A percentile compares a stretch with the other conserved stretches of the same genome.
Evolutionary conservation across 2,113 vertebrate genomes (phyloP).

Genomic region (Polypterus bichir): DNA sequence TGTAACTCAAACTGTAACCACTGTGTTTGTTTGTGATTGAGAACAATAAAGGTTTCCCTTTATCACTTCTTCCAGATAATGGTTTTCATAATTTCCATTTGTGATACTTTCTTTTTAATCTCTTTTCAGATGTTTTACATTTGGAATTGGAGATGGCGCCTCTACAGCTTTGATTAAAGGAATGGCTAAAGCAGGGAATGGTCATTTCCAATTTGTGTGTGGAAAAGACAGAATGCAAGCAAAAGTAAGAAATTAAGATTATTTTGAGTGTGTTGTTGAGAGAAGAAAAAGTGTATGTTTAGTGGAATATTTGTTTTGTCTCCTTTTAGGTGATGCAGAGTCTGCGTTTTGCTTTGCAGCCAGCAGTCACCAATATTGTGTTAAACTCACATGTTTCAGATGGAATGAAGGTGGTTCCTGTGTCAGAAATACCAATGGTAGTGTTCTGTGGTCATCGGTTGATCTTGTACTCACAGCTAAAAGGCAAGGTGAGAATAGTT

Average conservation of each 20-base stretch:
- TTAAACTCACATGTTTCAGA: slow-evolving; percentile 39
- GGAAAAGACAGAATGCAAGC: slow-evolving; percentile 58
- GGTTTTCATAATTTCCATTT: no score
- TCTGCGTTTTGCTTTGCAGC: slow-evolving; percentile 39
- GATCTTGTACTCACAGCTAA: slow-evolving; percentile 42
- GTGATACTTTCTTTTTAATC: no score
- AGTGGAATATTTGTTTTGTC: no score
- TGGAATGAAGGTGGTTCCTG: slow-evolving; percentile 28
- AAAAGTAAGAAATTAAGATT: slow-evolving; percentile 69
- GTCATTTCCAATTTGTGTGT: slow-evolving; percentile 62
- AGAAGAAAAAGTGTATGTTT: no score
- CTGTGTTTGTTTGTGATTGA: no score
- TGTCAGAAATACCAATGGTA: slow-evolving; percentile 36
- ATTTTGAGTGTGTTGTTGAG: no score
- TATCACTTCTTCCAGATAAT: no score
- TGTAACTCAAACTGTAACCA: no score
- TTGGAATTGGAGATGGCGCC: slow-evolving; percentile 69
- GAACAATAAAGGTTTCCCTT: no score
- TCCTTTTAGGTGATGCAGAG: slow-evolving; percentile 32
- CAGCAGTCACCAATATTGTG: slow-evolving; percentile 33
- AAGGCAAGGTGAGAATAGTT: slow-evolving; percentile 39
- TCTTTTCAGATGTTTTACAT: slow-evolving; percentile 68
- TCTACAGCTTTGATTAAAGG: slow-evolving; percentile 64
- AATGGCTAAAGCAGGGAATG: slow-evolving; percentile 49
- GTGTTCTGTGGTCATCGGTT: slow-evolving; percentile 47